A percentile compares a stretch with the other conserved stretches of the same genome.
Evolutionary conservation across 2,888 invertebrate genomes (phyloP).

Genomic region (Baccha elongata): DNA sequence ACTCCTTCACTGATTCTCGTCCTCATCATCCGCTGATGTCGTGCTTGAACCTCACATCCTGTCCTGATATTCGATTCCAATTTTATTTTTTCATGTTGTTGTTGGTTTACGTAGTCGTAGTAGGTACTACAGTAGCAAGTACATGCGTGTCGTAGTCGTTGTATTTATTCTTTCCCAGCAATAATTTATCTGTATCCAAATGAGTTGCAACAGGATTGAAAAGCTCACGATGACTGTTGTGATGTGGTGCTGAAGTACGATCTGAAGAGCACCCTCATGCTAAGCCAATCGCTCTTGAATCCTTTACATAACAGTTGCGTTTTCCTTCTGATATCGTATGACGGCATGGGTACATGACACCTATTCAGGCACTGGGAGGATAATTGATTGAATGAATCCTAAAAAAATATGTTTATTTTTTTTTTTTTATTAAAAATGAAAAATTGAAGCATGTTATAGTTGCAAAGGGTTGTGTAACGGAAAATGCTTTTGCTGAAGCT

Average conservation of each 20-base stretch:
- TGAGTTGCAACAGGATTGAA: constrained; percentile 60
- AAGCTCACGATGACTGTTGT: constrained; percentile 61
- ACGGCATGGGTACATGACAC: constrained; percentile 28
- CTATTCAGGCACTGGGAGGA: constrained; percentile 54
- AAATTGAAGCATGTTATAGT: constrained; percentile 55
- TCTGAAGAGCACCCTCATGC: constrained; percentile 22
- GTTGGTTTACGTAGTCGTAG: constrained; percentile 5
- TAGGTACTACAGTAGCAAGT: background rate
- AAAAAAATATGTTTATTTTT: constrained; percentile 41
- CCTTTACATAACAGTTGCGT: constrained; percentile 14
- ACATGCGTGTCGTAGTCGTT: background rate
- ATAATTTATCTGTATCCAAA: constrained; percentile 61
- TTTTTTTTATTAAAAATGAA: constrained; percentile 42
- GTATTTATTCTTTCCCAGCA: constrained; percentile 57
- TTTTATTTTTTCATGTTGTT: constrained; percentile 5
- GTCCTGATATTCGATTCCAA: constrained; percentile 36
- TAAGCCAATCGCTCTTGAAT: constrained; percentile 20
- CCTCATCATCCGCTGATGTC: constrained; percentile 6
- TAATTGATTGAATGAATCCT: constrained; percentile 71
- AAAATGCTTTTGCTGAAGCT: background rate
- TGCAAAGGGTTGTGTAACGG: constrained; percentile 19
- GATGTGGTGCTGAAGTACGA: constrained; percentile 29
- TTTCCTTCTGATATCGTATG: constrained; percentile 17
- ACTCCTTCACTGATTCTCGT: background rate
- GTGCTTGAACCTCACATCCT: constrained; percentile 40